Evolutionary conservation across 2,888 invertebrate species (phyloP).

Genomic region (Sympetrum striolatum): DNA sequence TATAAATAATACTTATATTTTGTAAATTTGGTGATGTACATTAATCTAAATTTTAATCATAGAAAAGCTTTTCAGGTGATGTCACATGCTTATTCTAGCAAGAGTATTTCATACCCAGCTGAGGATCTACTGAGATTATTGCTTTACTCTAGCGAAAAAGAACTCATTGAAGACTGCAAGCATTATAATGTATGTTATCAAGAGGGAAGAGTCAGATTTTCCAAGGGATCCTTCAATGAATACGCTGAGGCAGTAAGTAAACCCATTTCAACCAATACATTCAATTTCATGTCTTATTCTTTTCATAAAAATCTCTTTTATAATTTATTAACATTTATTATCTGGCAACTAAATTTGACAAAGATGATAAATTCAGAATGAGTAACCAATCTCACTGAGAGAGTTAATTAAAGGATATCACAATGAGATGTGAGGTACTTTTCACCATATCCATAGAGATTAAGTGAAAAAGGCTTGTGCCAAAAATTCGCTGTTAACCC

Average conservation of each 20-base stretch:
- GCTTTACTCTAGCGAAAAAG: constrained; percentile 59
- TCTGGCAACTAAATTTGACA: too few species aligned
- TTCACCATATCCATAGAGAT: too few species aligned
- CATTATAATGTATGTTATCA: constrained; percentile 62
- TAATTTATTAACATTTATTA: too few species aligned
- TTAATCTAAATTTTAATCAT: constrained; percentile 1
- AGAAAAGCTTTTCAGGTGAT: constrained; percentile 66
- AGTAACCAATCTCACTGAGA: too few species aligned
- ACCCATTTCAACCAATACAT: too few species aligned
- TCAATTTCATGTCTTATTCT: too few species aligned
- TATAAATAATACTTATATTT: not conserved
- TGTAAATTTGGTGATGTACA: not conserved
- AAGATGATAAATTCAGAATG: too few species aligned
- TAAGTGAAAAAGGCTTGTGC: too few species aligned
- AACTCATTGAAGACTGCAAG: constrained; percentile 60
- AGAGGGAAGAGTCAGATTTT: constrained; percentile 57
- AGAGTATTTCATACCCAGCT: constrained; percentile 63
- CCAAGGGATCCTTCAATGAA: constrained; percentile 59
- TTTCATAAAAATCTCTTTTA: too few species aligned
- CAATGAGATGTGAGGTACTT: too few species aligned
- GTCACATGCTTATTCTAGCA: constrained; percentile 67
- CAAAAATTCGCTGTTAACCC: too few species aligned
- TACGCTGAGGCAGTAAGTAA: constrained; percentile 55
- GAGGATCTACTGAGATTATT: constrained; percentile 61
- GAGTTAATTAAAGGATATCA: too few species aligned